These are phyloP conservation scores for Passer domesticus DNA, from an alignment of 2,113 vertebrate species.

Conservation along the genomic window DNA sequence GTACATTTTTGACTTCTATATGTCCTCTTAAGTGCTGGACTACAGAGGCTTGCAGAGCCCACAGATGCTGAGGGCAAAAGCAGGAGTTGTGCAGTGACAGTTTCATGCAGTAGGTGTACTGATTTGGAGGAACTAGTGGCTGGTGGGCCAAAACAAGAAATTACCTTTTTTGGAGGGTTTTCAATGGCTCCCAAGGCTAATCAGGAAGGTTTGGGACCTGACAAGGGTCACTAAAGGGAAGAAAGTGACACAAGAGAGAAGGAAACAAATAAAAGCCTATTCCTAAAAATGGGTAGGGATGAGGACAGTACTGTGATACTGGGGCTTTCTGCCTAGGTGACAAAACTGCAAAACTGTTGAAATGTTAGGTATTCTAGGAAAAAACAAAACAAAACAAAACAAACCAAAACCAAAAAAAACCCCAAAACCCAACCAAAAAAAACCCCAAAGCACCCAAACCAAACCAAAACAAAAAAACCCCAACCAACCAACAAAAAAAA, in stretches of 20 bases:
- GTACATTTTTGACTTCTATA: not conserved
- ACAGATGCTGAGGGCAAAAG: not conserved
- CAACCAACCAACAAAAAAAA: not conserved
- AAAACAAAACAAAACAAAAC: not conserved
- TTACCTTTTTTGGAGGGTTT: not conserved
- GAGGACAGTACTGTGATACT: not conserved
- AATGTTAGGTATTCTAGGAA: not conserved
- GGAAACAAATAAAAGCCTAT: not conserved
- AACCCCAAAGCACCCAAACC: too few species aligned
- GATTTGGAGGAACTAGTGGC: not conserved
- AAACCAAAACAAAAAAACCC: not conserved
- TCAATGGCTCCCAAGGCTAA: not conserved
- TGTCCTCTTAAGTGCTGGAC: not conserved
- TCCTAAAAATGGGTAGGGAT: not conserved
- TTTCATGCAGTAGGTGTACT: not conserved
- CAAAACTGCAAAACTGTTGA: not conserved
- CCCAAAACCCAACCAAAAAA: too few species aligned
- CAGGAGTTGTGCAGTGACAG: not conserved
- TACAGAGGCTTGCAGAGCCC: not conserved
- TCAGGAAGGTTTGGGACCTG: not conserved
- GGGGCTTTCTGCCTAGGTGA: not conserved
- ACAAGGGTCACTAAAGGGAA: not conserved
- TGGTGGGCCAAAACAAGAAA: not conserved
- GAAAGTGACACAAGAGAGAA: not conserved
- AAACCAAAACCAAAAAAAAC: not conserved